These are phyloP conservation scores for Apodemus agrarius DNA, from an alignment of 2,797 vertebrate genomes.

Conservation along the genomic window DNA sequence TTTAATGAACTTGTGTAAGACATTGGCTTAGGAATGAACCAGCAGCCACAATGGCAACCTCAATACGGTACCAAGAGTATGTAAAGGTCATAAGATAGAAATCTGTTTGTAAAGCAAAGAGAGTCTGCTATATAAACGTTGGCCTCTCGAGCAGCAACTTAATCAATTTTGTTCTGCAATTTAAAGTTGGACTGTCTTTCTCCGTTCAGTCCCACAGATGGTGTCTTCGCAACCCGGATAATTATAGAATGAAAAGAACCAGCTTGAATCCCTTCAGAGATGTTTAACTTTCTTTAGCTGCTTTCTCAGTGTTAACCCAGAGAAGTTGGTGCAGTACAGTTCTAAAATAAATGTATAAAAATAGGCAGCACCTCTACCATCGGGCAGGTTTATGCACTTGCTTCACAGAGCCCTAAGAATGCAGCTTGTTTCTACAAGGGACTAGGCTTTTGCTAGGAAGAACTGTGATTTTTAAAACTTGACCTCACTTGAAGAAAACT, in stretches of 20 bases:
- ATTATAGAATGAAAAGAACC: constrained; percentile 52
- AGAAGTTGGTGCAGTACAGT: not conserved
- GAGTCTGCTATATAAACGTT: constrained; percentile 47
- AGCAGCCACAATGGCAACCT: constrained; percentile 32
- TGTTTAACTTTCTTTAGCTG: not conserved
- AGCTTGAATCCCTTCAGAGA: constrained; percentile 3
- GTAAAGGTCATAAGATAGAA: constrained; percentile 39
- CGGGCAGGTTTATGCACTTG: not conserved
- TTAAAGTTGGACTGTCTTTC: constrained; percentile 53
- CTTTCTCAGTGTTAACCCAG: not conserved
- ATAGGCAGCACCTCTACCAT: not conserved
- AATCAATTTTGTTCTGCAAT: constrained; percentile 60
- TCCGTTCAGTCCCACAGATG: constrained; percentile 31
- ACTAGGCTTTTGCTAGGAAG: not conserved
- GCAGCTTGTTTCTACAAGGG: not conserved
- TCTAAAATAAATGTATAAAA: constrained; percentile 42
- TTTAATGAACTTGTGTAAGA: not conserved
- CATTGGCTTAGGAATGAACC: constrained; percentile 27
- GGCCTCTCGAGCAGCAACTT: constrained; percentile 51
- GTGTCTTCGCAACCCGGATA: constrained; percentile 36
- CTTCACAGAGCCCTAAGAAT: not conserved
- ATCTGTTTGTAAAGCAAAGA: constrained; percentile 64
- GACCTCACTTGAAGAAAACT: constrained; percentile 46
- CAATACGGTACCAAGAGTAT: not conserved
- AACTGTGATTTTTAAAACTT: constrained; percentile 57